Conservation (phyloP, 2,113 vertebrate genomes). For the Lipotes vexillifer region DNA sequence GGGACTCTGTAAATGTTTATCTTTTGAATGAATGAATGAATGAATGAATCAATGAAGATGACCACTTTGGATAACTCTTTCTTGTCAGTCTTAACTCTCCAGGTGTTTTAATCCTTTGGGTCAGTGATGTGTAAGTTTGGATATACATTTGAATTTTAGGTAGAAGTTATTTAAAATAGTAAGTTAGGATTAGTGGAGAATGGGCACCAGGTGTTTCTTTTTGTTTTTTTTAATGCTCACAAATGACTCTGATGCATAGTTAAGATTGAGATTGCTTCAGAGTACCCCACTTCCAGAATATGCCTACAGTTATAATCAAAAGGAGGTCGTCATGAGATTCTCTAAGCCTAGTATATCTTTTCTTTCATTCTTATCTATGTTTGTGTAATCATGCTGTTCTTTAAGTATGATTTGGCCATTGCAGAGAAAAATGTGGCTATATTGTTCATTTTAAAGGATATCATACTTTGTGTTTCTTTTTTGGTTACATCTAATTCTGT, state of each 20-base stretch:
- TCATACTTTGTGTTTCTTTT: background rate
- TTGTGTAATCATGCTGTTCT: background rate
- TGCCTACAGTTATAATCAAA: background rate
- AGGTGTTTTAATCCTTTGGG: background rate
- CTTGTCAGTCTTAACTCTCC: background rate
- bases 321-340: background rate
- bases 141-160: background rate
- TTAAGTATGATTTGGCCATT: background rate
- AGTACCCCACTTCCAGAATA: background rate
- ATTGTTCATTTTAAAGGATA: background rate
- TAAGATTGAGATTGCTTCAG: background rate
- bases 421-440: background rate
- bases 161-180: background rate
- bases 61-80: background rate
- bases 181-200: background rate
- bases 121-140: background rate
- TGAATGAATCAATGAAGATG: background rate
- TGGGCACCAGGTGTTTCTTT: background rate
- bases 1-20: background rate
- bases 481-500: background rate
- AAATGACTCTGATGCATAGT: background rate
- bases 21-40: background rate
- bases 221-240: background rate
- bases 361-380: background rate
- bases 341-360: background rate